These are phyloP conservation scores for Hippoglossus stenolepis DNA, from an alignment of 2,113 vertebrate genomes.

Conservation along the genomic window DNA sequence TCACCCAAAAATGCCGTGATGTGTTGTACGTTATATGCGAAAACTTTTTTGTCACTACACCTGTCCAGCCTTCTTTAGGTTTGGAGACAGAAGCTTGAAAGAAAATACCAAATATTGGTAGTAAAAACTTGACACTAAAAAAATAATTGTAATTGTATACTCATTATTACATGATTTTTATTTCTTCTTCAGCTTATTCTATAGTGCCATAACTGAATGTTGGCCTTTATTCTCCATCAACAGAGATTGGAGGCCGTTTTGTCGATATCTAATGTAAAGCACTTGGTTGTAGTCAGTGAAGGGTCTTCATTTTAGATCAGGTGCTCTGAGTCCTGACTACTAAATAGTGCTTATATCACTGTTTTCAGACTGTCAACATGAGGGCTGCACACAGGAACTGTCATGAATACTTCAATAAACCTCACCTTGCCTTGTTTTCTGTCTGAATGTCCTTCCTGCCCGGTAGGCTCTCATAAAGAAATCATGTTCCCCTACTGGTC, in stretches of 20 bases:
- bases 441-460: constrained; percentile 46
- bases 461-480: constrained; percentile 50
- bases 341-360: constrained; percentile 41
- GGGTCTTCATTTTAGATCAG: constrained; percentile 25
- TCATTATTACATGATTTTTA: neutral
- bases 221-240: constrained; percentile 28
- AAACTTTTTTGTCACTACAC: neutral
- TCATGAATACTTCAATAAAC: constrained; percentile 71
- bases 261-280: constrained; percentile 21
- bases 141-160: constrained; percentile 12
- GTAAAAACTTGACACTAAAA: constrained; percentile 32
- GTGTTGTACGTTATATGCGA: constrained; percentile 13
- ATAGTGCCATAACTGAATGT: constrained; percentile 55
- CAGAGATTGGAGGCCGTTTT: constrained; percentile 11
- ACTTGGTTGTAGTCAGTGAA: constrained; percentile 9
- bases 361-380: constrained; percentile 46
- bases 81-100: constrained; percentile 26
- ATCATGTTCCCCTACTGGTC: constrained; percentile 42
- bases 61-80: constrained; percentile 14
- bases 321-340: constrained; percentile 40
- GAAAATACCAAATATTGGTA: constrained; percentile 38
- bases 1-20: constrained; percentile 23
- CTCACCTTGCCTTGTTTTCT: constrained; percentile 65
- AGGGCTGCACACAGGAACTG: constrained; percentile 60
- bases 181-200: constrained; percentile 20